Percentiles rank a stretch among this genome's conserved stretches.
Evolutionary conservation across 2,888 invertebrate species (phyloP).

Genomic region (Melanophora roralis): DNA sequence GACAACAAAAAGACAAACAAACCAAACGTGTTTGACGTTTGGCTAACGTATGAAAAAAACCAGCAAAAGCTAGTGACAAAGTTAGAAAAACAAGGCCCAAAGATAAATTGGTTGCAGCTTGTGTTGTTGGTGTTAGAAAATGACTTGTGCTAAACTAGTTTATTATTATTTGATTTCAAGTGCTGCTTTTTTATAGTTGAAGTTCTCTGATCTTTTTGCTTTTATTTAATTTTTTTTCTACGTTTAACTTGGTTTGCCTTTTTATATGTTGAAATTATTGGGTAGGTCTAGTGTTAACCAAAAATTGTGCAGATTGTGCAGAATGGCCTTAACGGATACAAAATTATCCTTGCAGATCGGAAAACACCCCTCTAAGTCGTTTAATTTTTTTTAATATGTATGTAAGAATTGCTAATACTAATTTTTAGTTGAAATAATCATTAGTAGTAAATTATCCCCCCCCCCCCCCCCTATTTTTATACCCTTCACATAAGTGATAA

Average conservation of each 20-base stretch:
- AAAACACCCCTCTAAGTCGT: too few species aligned
- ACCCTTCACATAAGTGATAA: too few species aligned
- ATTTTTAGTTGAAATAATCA: too few species aligned
- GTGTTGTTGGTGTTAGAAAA: constrained; percentile 25
- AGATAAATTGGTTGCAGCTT: neutral
- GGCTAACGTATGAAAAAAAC: constrained; percentile 19
- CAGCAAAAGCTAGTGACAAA: neutral
- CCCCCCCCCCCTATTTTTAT: too few species aligned
- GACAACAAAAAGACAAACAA: neutral
- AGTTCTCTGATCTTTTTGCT: neutral
- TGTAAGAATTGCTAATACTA: too few species aligned
- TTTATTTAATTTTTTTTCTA: constrained; percentile 9
- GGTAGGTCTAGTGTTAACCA: too few species aligned
- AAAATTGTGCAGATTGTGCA: too few species aligned
- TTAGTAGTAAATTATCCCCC: too few species aligned
- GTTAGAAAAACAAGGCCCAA: constrained; percentile 9
- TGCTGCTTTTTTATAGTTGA: neutral
- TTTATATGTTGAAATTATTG: too few species aligned
- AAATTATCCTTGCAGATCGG: too few species aligned
- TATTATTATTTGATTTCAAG: constrained; percentile 40
- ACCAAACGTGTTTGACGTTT: constrained; percentile 42
- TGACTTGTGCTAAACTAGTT: constrained; percentile 48
- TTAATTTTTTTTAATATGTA: too few species aligned
- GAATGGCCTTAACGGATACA: too few species aligned
- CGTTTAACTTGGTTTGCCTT: neutral